A percentile compares a stretch with the other conserved stretches of the same genome.
phyloP scores from a whole-genome alignment of 1,140 invertebrate species.

The Lithobius niger region DNA sequence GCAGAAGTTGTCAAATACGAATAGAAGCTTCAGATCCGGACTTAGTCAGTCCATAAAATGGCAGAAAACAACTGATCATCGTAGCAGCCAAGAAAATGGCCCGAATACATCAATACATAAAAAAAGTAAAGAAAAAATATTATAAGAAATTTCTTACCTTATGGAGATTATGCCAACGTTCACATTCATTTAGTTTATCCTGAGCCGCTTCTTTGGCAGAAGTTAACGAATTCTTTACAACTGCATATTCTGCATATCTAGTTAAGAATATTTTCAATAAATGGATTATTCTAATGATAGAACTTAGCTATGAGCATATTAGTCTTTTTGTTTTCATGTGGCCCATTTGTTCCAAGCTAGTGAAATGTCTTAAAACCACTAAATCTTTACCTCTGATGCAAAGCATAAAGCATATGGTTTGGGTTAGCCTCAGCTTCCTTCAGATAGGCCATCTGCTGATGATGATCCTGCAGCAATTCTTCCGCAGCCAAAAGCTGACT shows the following conservation, averaged over 20 bases:
- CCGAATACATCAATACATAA: no score
- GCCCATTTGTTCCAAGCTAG: no score
- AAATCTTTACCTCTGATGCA: conserved; percentile 28
- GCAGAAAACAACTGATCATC: no score
- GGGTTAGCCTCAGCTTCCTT: conserved; percentile 31
- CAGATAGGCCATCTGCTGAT: conserved; percentile 28
- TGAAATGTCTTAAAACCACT: no score
- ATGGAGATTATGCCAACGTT: conserved; percentile 46
- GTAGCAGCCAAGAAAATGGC: no score
- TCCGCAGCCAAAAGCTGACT: conserved; percentile 21
- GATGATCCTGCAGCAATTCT: conserved; percentile 24
- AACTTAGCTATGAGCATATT: no score
- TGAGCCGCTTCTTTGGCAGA: conserved; percentile 25
- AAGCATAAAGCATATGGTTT: conserved; percentile 27
- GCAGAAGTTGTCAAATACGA: no score
- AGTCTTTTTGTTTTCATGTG: no score
- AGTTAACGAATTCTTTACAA: conserved; percentile 27
- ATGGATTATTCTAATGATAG: background rate
- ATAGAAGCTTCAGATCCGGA: no score
- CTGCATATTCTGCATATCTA: conserved; percentile 30
- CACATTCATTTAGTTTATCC: conserved; percentile 31
- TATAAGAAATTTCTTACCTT: no score
- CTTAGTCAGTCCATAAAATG: no score
- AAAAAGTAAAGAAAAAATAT: no score
- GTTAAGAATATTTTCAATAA: conserved; percentile 5